phyloP scores from a whole-genome alignment of 2,888 invertebrate species.

The Caenorhabditis parvicauda region DNA sequence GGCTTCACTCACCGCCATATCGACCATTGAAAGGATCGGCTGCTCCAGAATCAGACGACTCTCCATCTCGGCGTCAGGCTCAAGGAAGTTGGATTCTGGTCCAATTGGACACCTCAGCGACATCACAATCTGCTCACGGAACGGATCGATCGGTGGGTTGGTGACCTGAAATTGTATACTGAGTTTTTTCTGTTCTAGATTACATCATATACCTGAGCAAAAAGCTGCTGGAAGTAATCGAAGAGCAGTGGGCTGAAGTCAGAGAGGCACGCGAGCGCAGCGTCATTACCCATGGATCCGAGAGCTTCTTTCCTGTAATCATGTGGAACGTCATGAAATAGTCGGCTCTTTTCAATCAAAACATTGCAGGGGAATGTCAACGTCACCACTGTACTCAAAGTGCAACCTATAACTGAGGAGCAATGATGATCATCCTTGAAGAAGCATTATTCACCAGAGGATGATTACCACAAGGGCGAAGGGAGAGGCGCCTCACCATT shows the following conservation, averaged over 20 bases:
- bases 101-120: conserved; percentile 94
- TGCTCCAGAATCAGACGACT: conserved; percentile 88
- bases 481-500: too few relatives aligned
- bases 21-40: conserved; percentile 87
- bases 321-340: neutral
- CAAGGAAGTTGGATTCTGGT: conserved; percentile 81
- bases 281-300: conserved; percentile 99
- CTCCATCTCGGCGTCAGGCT: conserved; percentile 79
- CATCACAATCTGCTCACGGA: conserved; percentile 98
- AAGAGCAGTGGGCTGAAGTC: conserved; percentile 89
- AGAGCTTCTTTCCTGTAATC: conserved; percentile 87
- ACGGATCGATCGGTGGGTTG: conserved; percentile 98
- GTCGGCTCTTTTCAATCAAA: too few relatives aligned
- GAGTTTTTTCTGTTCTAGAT: neutral
- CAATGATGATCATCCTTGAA: too few relatives aligned
- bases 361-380: too few relatives aligned
- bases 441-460: too few relatives aligned
- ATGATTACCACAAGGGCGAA: too few relatives aligned
- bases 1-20: conserved; percentile 75
- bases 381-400: too few relatives aligned
- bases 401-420: too few relatives aligned
- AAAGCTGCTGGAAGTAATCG: conserved; percentile 96
- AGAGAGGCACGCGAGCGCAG: conserved; percentile 92
- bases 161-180: conserved; percentile 68
- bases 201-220: conserved; percentile 79